phyloP scores from a whole-genome alignment of 2,797 vertebrate genomes.

The Luscinia luscinia region DNA sequence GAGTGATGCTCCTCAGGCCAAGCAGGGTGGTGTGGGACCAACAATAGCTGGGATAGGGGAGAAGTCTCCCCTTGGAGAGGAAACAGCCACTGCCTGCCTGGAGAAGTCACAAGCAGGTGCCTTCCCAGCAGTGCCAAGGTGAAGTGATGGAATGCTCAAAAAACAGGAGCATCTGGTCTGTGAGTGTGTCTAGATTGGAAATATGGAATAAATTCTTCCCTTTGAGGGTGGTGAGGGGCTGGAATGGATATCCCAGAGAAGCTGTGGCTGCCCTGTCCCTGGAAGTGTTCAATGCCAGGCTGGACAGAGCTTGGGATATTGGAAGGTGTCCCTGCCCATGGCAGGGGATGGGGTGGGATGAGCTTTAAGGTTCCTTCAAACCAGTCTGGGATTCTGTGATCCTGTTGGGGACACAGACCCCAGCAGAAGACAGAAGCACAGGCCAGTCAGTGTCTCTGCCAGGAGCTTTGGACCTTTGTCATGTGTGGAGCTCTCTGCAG shows the following conservation, averaged over 20 bases:
- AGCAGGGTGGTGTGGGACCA: neutral
- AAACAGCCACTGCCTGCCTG: neutral
- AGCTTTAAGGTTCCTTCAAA: neutral
- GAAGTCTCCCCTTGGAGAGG: neutral
- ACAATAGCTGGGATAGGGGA: neutral
- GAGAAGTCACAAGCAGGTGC: rapidly evolving
- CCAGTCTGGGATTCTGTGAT: neutral
- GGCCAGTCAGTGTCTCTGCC: neutral
- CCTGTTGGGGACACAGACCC: neutral
- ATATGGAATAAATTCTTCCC: neutral
- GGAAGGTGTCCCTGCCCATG: neutral
- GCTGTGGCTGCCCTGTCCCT: neutral
- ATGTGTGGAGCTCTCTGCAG: too few species aligned
- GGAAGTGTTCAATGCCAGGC: neutral
- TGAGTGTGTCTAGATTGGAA: neutral
- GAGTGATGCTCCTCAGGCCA: rapidly evolving
- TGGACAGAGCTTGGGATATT: neutral
- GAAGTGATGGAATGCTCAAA: rapidly evolving
- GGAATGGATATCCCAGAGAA: neutral
- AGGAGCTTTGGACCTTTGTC: neutral
- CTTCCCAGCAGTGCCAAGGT: neutral
- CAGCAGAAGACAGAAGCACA: neutral
- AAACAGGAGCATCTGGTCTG: neutral
- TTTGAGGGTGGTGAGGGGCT: neutral
- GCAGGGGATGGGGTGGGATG: too few species aligned